These are phyloP conservation scores for Cichlasoma orientale DNA, from an alignment of 2,797 vertebrate genomes.

Conservation along the genomic window DNA sequence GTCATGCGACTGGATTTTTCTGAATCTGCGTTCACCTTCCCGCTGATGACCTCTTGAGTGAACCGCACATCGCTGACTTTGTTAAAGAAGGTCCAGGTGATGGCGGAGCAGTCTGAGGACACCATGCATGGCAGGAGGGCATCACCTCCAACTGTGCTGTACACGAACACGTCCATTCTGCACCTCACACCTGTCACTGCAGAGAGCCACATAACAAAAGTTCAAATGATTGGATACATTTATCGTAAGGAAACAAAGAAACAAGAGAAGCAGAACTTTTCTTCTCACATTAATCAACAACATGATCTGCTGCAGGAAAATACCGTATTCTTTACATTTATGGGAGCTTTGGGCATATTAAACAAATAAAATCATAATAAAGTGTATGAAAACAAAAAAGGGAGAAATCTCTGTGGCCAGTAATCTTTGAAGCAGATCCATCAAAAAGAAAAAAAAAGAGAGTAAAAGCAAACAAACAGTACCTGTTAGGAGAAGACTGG, in stretches of 20 bases:
- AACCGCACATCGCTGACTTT: background rate
- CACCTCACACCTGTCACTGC: constrained; percentile 23
- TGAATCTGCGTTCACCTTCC: background rate
- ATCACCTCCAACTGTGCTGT: background rate
- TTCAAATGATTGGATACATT: background rate
- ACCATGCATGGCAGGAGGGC: constrained; percentile 24
- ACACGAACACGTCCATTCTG: constrained; percentile 14
- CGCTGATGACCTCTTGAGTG: background rate
- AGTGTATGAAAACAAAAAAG: background rate
- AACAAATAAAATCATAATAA: background rate
- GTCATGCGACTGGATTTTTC: constrained; percentile 25
- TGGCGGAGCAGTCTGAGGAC: constrained; percentile 12
- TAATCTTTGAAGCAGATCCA: no score
- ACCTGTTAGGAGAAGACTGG: constrained; percentile 36
- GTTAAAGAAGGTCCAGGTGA: constrained; percentile 58
- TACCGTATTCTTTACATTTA: background rate
- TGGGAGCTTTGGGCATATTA: background rate
- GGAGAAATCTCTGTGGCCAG: background rate
- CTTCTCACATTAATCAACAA: no score
- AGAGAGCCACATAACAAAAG: background rate
- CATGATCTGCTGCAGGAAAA: background rate
- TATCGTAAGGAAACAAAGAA: background rate
- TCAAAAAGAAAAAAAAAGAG: no score
- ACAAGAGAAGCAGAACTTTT: background rate
- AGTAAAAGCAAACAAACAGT: background rate